A percentile compares a stretch with the other conserved stretches of the same genome.
These are phyloP conservation scores for Melanotaenia parkinsoni DNA, from an alignment of 2,797 vertebrate species.

Conservation along the genomic window DNA sequence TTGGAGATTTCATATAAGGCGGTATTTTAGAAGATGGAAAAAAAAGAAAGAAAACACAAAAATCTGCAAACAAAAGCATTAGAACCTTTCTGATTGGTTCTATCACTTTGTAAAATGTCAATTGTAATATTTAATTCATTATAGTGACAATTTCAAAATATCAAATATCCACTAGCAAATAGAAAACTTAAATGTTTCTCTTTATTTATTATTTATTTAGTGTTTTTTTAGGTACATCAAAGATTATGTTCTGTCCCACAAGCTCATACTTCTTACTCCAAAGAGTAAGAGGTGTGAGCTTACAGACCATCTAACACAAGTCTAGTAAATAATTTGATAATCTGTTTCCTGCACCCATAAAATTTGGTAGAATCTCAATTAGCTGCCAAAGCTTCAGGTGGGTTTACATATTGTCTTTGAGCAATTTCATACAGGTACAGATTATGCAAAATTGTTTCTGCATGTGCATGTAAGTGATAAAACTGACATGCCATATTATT, in stretches of 20 bases:
- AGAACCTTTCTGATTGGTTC: not conserved
- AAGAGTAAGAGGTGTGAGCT: constrained; percentile 17
- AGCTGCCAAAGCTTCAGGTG: constrained; percentile 39
- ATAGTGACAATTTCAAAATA: too few species aligned
- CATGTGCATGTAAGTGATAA: constrained; percentile 54
- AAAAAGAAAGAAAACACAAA: too few species aligned
- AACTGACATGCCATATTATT: constrained; percentile 48
- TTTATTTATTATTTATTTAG: too few species aligned
- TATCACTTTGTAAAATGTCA: not conserved
- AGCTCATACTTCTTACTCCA: too few species aligned
- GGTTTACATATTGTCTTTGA: constrained; percentile 12
- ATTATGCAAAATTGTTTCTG: constrained; percentile 53
- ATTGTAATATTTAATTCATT: not conserved
- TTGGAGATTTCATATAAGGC: too few species aligned
- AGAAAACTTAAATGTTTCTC: too few species aligned
- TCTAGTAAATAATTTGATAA: constrained; percentile 48
- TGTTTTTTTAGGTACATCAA: too few species aligned
- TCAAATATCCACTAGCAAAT: too few species aligned
- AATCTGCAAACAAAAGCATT: not conserved
- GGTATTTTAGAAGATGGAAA: too few species aligned
- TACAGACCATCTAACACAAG: constrained; percentile 23
- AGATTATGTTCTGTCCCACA: too few species aligned
- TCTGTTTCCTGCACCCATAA: constrained; percentile 20
- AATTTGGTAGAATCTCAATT: constrained; percentile 31
- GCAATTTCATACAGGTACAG: constrained; percentile 40